Percentiles rank a stretch among this genome's conserved stretches.
phyloP scores from a whole-genome alignment of 2,797 vertebrate species.

The Okamejei kenojei region DNA sequence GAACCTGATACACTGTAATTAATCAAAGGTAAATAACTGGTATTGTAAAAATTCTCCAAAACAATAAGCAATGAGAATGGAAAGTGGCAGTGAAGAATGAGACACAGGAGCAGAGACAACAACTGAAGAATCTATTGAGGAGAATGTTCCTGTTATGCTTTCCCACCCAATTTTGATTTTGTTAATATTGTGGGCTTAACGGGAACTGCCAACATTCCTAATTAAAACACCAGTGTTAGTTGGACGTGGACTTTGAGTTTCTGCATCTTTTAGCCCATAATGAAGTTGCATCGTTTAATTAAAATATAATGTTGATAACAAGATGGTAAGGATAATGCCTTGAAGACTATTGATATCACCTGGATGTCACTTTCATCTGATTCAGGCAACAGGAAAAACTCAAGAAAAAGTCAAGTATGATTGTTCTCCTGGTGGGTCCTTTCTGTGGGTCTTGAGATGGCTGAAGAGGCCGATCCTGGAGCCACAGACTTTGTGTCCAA shows the following conservation, averaged over 20 bases:
- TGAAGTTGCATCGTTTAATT: background rate
- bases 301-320: background rate
- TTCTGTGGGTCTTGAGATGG: no score
- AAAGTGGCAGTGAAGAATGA: background rate
- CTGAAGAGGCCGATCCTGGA: no score
- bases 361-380: background rate
- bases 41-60: background rate
- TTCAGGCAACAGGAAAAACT: background rate
- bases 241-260: background rate
- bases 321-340: no score
- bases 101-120: background rate
- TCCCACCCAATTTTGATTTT: background rate
- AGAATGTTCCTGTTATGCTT: no score
- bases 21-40: no score
- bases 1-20: background rate
- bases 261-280: background rate
- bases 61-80: background rate
- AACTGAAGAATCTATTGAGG: background rate
- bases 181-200: no score
- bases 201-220: background rate
- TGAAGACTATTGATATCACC: background rate
- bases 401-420: background rate
- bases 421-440: no score
- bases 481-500: no score
- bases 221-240: background rate